A percentile compares a stretch with the other conserved stretches of the same genome.
phyloP scores from a whole-genome alignment of 2,797 vertebrate genomes.

The Rhinophrynus dorsalis region DNA sequence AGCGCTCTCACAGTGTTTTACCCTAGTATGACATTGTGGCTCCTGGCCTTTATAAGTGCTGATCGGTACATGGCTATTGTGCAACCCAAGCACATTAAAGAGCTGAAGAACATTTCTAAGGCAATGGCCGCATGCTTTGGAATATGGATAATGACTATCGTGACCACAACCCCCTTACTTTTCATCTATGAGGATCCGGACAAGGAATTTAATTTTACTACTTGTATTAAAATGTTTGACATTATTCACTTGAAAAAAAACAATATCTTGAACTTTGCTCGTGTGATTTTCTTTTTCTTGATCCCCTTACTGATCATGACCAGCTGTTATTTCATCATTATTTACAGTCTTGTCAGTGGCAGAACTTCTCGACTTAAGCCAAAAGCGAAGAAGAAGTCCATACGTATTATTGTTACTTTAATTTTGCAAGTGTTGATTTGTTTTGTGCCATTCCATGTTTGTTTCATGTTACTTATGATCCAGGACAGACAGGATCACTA shows the following conservation, averaged over 20 bases:
- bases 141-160: conserved; percentile 88
- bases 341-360: conserved; percentile 85
- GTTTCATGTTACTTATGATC: conserved; percentile 78
- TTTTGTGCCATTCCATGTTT: conserved; percentile 91
- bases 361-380: conserved; percentile 92
- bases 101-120: conserved; percentile 87
- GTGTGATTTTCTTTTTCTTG: conserved; percentile 89
- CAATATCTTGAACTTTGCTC: conserved; percentile 79
- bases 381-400: conserved; percentile 93
- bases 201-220: conserved; percentile 73
- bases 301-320: conserved; percentile 89
- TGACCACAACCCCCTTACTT: conserved; percentile 76
- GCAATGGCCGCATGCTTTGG: conserved; percentile 77
- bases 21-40: conserved; percentile 91
- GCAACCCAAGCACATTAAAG: conserved; percentile 87
- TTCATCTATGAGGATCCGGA: conserved; percentile 81
- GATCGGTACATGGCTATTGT: conserved; percentile 96
- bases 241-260: conserved; percentile 79
- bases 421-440: conserved; percentile 88
- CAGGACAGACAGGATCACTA: conserved; percentile 59
- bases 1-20: conserved; percentile 88
- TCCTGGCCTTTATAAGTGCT: conserved; percentile 88
- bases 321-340: conserved; percentile 86
- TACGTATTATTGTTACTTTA: conserved; percentile 89
- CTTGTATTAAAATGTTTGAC: conserved; percentile 88